phyloP scores from a whole-genome alignment of 2,113 vertebrate genomes.

The Salvelinus sp. region DNA sequence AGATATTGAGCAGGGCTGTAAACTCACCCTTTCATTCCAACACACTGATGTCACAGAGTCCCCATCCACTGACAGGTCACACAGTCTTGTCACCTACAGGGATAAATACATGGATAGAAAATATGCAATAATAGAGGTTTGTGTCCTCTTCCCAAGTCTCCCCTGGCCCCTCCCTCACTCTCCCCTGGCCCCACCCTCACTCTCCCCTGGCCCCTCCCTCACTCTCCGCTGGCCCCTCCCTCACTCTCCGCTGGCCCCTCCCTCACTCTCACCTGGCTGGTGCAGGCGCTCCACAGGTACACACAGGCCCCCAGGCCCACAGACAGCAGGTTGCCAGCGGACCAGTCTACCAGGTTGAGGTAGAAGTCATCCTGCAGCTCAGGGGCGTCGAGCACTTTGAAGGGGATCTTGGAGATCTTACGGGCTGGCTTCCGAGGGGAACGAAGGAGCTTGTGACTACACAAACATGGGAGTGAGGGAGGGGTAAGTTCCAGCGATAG shows the following conservation, averaged over 20 bases:
- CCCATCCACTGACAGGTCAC: constrained; percentile 63
- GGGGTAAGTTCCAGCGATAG: background rate
- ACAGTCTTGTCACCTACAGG: constrained; percentile 60
- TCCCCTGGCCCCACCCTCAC: background rate
- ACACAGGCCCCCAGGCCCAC: constrained; percentile 66
- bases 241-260: background rate
- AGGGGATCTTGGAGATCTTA: constrained; percentile 68
- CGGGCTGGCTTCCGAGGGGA: constrained; percentile 63
- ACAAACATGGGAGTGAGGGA: background rate
- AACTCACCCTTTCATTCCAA: constrained; percentile 64
- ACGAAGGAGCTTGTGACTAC: constrained; percentile 62
- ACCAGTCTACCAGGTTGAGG: constrained; percentile 68
- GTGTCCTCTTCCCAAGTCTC: background rate
- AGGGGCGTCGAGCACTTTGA: constrained; percentile 64
- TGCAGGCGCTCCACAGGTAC: constrained; percentile 67
- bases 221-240: constrained; percentile 44
- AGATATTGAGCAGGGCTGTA: background rate
- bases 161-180: background rate
- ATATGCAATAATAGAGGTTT: background rate
- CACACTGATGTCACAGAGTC: constrained; percentile 67
- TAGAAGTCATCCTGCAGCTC: constrained; percentile 69
- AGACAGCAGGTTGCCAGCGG: constrained; percentile 61
- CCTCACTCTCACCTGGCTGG: constrained; percentile 54
- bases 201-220: background rate
- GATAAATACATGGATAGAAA: background rate